phyloP scores from a whole-genome alignment of 2,797 vertebrate species.

The Muscicapa striata region DNA sequence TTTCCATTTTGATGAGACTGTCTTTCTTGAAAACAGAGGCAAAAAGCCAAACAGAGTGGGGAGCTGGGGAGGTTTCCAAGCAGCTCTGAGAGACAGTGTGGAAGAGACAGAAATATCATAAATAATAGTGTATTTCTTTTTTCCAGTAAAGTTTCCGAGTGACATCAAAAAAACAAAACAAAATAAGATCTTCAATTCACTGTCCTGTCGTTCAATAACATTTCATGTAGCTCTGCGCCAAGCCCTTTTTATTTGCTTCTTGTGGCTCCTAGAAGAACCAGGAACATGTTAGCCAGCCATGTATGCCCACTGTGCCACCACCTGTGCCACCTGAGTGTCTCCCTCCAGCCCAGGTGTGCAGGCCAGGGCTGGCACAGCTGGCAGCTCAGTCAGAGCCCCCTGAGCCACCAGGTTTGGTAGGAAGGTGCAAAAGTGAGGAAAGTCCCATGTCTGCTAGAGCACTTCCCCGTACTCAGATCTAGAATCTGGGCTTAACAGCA shows the following conservation, averaged over 20 bases:
- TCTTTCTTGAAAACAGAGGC: constrained; percentile 24
- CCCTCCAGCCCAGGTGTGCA: not conserved
- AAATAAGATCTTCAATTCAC: not conserved
- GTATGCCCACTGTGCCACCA: not conserved
- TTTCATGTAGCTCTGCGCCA: not conserved
- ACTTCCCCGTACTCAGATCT: not conserved
- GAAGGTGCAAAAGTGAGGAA: not conserved
- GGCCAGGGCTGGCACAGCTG: not conserved
- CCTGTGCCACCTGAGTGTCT: not conserved
- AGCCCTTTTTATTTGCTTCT: not conserved
- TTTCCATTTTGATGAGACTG: not conserved
- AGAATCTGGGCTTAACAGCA: not conserved
- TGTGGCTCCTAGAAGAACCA: not conserved
- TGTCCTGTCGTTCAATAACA: not conserved
- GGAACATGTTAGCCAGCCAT: fast-evolving
- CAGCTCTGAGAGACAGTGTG: not conserved
- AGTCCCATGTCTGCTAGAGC: not conserved
- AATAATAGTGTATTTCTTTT: not conserved
- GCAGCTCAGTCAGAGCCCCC: not conserved
- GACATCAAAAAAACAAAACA: not conserved
- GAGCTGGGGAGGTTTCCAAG: not conserved
- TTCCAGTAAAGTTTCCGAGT: not conserved
- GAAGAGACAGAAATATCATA: not conserved
- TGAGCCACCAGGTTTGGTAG: not conserved
- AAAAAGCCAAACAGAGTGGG: not conserved